Evolutionary conservation across 1,140 invertebrate species (phyloP).

Genomic region (Chrysopa pallens): DNA sequence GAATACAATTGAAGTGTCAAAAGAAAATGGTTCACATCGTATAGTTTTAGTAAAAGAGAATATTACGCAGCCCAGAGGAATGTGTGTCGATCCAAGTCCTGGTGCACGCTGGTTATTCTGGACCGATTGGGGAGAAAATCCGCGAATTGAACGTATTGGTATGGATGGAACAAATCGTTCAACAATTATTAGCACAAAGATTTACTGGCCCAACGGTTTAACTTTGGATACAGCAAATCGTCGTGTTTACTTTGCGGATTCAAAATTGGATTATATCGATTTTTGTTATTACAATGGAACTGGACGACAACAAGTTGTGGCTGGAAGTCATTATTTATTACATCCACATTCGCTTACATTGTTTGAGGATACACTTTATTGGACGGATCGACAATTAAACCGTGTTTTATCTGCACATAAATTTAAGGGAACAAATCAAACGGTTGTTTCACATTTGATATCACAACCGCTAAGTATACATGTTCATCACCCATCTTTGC

Average conservation of each 20-base stretch:
- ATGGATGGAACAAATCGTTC: constrained; percentile 83
- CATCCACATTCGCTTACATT: constrained; percentile 92
- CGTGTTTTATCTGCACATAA: constrained; percentile 78
- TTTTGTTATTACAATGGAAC: constrained; percentile 94
- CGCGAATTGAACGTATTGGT: constrained; percentile 84
- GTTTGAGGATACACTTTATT: constrained; percentile 86
- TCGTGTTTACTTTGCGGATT: constrained; percentile 93
- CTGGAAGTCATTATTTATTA: constrained; percentile 74
- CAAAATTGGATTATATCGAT: constrained; percentile 95
- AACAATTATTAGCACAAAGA: constrained; percentile 85
- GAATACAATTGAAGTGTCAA: constrained; percentile 84
- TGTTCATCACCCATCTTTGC: constrained; percentile 84
- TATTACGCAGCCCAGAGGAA: constrained; percentile 85
- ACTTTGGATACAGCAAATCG: constrained; percentile 88
- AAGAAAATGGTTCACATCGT: constrained; percentile 64
- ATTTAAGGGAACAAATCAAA: constrained; percentile 72
- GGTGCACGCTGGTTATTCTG: constrained; percentile 79
- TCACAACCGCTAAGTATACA: constrained; percentile 88
- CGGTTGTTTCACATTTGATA: constrained; percentile 83
- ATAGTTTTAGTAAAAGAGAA: constrained; percentile 82
- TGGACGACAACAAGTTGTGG: constrained; percentile 70
- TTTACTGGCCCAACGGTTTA: constrained; percentile 96
- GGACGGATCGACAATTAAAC: constrained; percentile 90
- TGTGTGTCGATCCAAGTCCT: constrained; percentile 82
- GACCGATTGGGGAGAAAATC: constrained; percentile 98